Conservation (phyloP, 2,113 vertebrate species). For the Fregata magnificens region DNA sequence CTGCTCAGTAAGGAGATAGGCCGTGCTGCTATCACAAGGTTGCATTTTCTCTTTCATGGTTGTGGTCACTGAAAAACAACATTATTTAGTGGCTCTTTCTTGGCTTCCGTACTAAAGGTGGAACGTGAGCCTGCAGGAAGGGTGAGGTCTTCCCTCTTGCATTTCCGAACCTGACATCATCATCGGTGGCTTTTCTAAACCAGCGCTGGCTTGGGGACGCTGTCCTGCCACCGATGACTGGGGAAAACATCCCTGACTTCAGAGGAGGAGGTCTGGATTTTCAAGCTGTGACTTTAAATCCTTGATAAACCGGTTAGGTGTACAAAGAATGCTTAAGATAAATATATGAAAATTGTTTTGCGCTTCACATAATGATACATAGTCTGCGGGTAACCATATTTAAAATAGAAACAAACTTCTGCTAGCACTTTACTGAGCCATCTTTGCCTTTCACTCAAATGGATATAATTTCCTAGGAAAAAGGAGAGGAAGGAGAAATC, state of each 20-base stretch:
- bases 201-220: not conserved
- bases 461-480: not conserved
- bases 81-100: constrained; percentile 1
- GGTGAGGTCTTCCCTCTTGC: constrained; percentile 15
- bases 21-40: not conserved
- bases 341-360: not conserved
- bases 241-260: not conserved
- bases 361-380: fast-evolving
- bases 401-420: not conserved
- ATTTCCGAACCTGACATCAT: not conserved
- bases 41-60: not conserved
- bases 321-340: not conserved
- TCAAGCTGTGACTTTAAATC: not conserved
- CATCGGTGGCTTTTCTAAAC: not conserved
- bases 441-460: not conserved
- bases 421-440: not conserved
- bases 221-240: not conserved
- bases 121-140: constrained; percentile 60
- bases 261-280: not conserved
- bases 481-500: not conserved
- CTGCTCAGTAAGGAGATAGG: not conserved
- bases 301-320: not conserved
- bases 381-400: not conserved
- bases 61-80: not conserved
- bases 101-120: constrained; percentile 41